These are phyloP conservation scores for Griposia aprilina DNA, from an alignment of 2,888 invertebrate genomes.

Conservation along the genomic window DNA sequence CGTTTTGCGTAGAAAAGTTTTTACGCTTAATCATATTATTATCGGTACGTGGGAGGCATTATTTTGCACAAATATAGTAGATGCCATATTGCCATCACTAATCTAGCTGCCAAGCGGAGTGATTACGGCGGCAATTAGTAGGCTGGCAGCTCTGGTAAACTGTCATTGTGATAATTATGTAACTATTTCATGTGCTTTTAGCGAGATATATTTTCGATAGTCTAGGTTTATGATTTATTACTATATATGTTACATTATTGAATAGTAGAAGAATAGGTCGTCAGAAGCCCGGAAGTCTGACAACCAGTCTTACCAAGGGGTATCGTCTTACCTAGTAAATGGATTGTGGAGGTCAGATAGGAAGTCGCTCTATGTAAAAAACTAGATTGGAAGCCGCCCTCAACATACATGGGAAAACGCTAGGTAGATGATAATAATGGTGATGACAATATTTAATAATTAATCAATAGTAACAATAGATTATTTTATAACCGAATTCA, in stretches of 20 bases:
- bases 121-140: conserved; percentile 30
- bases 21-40: neutral
- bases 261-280: too few species aligned
- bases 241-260: neutral
- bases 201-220: neutral
- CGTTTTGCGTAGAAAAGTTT: neutral
- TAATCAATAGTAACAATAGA: too few species aligned
- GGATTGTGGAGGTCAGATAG: too few species aligned
- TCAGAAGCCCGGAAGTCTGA: too few species aligned
- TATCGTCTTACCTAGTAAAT: too few species aligned
- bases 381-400: too few species aligned
- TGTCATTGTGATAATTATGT: conserved; percentile 9
- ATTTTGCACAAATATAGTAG: neutral
- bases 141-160: neutral
- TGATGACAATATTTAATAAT: too few species aligned
- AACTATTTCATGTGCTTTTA: conserved; percentile 17
- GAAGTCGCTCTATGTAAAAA: too few species aligned
- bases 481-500: too few species aligned
- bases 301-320: too few species aligned
- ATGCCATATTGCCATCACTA: conserved; percentile 18
- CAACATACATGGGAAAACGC: too few species aligned
- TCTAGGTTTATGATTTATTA: neutral
- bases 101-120: conserved; percentile 28
- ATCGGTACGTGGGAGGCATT: neutral
- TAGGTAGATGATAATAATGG: too few species aligned